Percentiles rank a stretch among this genome's conserved stretches.
Evolutionary conservation across 2,797 vertebrate genomes (phyloP).

Genomic region (Champsocephalus gunnari): DNA sequence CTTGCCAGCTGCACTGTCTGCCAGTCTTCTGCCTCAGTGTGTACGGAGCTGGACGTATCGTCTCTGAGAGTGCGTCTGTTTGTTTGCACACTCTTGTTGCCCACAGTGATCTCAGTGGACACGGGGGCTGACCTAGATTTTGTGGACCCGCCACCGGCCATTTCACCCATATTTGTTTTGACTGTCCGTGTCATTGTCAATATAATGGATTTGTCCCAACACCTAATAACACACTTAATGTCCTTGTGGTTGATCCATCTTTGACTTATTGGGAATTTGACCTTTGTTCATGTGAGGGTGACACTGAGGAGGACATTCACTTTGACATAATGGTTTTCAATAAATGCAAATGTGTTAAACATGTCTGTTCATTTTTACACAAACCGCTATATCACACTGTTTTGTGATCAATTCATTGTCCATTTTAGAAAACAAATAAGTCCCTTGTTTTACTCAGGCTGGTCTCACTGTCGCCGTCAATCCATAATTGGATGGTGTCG

Average conservation of each 20-base stretch:
- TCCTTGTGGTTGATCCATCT: slow-evolving; percentile 8
- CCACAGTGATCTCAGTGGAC: slow-evolving; percentile 18
- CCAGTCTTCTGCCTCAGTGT: slow-evolving; percentile 6
- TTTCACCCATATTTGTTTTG: slow-evolving; percentile 34
- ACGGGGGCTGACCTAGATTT: slow-evolving; percentile 16
- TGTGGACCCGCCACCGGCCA: slow-evolving; percentile 23
- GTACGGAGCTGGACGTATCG: neutral
- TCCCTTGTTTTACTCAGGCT: neutral
- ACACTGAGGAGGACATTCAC: neutral
- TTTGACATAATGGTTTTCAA: neutral
- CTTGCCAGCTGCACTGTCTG: slow-evolving; percentile 12
- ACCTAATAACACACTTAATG: neutral
- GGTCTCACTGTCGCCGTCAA: neutral
- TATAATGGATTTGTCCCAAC: slow-evolving; percentile 28
- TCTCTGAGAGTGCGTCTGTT: slow-evolving; percentile 8
- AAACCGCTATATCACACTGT: neutral
- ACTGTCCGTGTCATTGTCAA: slow-evolving; percentile 33
- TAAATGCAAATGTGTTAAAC: no score
- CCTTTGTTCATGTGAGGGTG: neutral
- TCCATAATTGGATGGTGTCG: neutral
- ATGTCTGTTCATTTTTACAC: neutral
- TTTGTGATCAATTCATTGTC: neutral
- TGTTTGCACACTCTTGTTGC: slow-evolving; percentile 35
- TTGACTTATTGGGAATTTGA: slow-evolving; percentile 15
- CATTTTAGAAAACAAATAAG: neutral